Evolutionary conservation across 1,140 invertebrate species (phyloP).

Genomic region (Macrotrachela quadricornifera): DNA sequence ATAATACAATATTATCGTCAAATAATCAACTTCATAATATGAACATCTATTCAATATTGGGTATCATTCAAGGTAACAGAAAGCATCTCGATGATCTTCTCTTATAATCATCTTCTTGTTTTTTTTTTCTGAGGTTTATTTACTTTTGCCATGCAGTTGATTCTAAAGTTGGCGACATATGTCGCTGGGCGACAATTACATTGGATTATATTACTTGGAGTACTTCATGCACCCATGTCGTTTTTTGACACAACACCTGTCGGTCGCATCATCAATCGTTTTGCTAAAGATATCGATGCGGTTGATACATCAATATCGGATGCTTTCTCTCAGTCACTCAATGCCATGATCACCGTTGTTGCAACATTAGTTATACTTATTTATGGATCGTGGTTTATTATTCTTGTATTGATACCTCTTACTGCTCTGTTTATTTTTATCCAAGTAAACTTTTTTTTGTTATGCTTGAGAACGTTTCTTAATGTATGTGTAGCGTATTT

Average conservation of each 20-base stretch:
- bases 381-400: not conserved
- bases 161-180: too few relatives aligned
- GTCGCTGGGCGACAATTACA: too few relatives aligned
- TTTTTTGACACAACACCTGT: constrained; percentile 57
- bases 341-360: too few relatives aligned
- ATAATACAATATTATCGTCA: too few relatives aligned
- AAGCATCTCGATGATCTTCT: too few relatives aligned
- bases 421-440: constrained; percentile 1
- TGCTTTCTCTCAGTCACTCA: not conserved
- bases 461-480: not conserved
- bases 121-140: too few relatives aligned
- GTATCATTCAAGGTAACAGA: too few relatives aligned
- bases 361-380: too few relatives aligned
- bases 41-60: too few relatives aligned
- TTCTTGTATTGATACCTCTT: constrained; percentile 8
- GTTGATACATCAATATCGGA: constrained; percentile 31
- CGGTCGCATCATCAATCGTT: constrained; percentile 53
- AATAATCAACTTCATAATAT: too few relatives aligned
- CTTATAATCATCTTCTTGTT: too few relatives aligned
- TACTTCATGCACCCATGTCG: constrained; percentile 43
- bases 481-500: constrained; percentile 49
- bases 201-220: constrained; percentile 8
- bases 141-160: too few relatives aligned
- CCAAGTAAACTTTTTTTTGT: constrained; percentile 10
- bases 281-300: constrained; percentile 33